Evolutionary conservation across 1,140 invertebrate genomes (phyloP).

Genomic region (Leptinotarsa defecta): DNA sequence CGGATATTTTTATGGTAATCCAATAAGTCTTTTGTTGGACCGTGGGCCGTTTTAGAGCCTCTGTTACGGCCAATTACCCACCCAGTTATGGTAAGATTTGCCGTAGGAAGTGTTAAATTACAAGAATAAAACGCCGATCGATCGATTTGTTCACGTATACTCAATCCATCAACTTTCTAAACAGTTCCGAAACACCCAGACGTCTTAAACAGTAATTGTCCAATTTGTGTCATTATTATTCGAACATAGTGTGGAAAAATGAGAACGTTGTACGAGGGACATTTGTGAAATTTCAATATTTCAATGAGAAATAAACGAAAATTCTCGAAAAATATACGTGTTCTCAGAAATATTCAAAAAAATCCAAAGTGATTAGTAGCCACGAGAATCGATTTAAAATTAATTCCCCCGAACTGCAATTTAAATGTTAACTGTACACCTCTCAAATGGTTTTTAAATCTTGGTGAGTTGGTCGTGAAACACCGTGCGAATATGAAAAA

Average conservation of each 20-base stretch:
- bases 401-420: too few species aligned
- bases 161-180: conserved; percentile 46
- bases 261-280: not conserved
- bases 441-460: too few species aligned
- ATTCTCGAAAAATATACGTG: too few species aligned
- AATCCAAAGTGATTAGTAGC: too few species aligned
- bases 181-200: conserved; percentile 27
- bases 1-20: conserved; percentile 27
- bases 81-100: conserved; percentile 31
- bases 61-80: conserved; percentile 38
- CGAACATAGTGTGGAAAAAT: conserved; percentile 18
- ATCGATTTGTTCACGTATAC: conserved; percentile 40
- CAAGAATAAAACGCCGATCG: conserved; percentile 30
- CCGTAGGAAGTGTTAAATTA: conserved; percentile 45
- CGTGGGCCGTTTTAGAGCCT: conserved; percentile 36
- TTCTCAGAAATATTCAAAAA: too few species aligned
- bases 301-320: too few species aligned
- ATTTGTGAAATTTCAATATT: not conserved
- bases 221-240: conserved; percentile 41
- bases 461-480: too few species aligned
- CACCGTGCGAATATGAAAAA: too few species aligned
- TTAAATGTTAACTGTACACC: too few species aligned
- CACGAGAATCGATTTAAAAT: too few species aligned
- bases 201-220: conserved; percentile 35
- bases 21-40: conserved; percentile 20